These are phyloP conservation scores for Pristionchus fissidentatus DNA, from an alignment of 2,888 invertebrate species.

Conservation along the genomic window DNA sequence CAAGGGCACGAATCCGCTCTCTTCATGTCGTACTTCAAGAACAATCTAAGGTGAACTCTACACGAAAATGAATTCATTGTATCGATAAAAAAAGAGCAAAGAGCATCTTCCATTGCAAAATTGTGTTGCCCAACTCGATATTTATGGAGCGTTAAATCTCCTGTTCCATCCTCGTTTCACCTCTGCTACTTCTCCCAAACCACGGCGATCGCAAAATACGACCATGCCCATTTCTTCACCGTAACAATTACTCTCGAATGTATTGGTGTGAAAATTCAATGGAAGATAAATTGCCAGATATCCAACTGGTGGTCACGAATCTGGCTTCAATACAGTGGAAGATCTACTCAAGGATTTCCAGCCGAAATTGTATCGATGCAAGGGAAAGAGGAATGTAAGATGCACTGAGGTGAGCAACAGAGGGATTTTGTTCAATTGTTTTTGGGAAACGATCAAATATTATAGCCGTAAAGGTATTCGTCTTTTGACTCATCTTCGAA, in stretches of 20 bases:
- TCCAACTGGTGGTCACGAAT: conserved; percentile 86
- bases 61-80: neutral
- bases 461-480: conserved; percentile 45
- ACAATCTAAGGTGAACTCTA: conserved; percentile 70
- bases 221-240: neutral
- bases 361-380: conserved; percentile 84
- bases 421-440: conserved; percentile 48
- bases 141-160: no score
- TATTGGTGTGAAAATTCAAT: no score
- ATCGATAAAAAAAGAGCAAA: neutral
- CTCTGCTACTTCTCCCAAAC: no score
- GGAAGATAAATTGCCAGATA: conserved; percentile 59
- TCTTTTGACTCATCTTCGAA: no score
- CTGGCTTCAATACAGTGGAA: conserved; percentile 88
- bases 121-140: no score
- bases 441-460: conserved; percentile 6
- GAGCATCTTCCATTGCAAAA: no score
- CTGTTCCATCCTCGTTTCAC: no score
- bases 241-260: neutral
- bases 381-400: conserved; percentile 82
- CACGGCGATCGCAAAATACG: neutral
- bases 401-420: conserved; percentile 62
- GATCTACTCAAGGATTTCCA: conserved; percentile 80
- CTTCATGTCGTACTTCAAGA: conserved; percentile 85
- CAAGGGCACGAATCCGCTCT: conserved; percentile 87